These are phyloP conservation scores for Teleogryllus oceanicus DNA, from an alignment of 2,888 invertebrate species.

Conservation along the genomic window DNA sequence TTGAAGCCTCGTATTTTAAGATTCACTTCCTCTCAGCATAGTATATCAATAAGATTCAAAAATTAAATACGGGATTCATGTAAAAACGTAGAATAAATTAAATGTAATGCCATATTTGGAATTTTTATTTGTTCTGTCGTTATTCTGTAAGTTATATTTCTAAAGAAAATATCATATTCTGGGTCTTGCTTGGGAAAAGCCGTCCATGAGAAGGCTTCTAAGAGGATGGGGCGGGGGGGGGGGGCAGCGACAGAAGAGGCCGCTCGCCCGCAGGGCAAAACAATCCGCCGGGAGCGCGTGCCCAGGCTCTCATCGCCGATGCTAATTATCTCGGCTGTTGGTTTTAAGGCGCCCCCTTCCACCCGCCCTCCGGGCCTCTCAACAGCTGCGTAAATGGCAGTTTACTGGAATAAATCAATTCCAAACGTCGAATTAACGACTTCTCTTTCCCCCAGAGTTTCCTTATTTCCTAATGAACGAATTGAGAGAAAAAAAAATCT, in stretches of 20 bases:
- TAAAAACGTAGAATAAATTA: too few species aligned
- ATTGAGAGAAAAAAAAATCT: neutral
- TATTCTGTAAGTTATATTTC: too few species aligned
- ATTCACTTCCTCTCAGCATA: too few species aligned
- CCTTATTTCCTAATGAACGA: neutral
- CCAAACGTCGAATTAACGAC: neutral
- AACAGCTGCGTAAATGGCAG: neutral
- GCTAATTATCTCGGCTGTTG: conserved; percentile 11
- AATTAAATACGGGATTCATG: too few species aligned
- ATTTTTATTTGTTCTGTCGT: too few species aligned
- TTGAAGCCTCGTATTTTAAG: too few species aligned
- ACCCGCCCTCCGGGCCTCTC: neutral
- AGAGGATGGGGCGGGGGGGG: too few species aligned
- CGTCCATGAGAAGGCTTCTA: too few species aligned
- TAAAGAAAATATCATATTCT: too few species aligned
- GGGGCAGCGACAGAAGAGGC: neutral
- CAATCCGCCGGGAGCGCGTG: neutral
- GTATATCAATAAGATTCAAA: too few species aligned
- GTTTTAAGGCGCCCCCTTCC: neutral
- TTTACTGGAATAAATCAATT: neutral
- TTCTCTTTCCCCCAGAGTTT: neutral
- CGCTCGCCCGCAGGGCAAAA: neutral
- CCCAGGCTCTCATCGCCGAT: neutral
- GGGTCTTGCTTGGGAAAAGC: too few species aligned
- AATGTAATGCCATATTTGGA: too few species aligned